A percentile compares a stretch with the other conserved stretches of the same genome.
phyloP scores from a whole-genome alignment of 2,113 vertebrate species.

The Actenoides lindsayi region DNA sequence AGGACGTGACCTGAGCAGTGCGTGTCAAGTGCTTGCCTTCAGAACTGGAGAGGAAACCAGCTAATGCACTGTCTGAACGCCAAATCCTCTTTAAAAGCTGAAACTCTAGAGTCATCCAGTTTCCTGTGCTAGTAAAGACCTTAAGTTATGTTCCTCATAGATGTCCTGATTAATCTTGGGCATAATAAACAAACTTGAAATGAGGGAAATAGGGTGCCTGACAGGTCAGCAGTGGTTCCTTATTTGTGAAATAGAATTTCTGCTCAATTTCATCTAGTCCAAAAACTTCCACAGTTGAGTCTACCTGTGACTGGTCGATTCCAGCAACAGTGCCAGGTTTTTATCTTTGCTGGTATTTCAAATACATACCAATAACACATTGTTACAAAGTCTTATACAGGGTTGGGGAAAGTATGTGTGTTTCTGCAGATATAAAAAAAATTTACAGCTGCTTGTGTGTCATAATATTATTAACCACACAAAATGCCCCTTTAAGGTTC shows the following conservation, averaged over 20 bases:
- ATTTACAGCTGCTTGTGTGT: background rate
- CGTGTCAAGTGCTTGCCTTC: background rate
- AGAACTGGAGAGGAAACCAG: background rate
- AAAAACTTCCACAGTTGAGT: background rate
- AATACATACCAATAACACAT: background rate
- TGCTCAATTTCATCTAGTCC: background rate
- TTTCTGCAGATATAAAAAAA: background rate
- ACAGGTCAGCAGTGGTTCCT: background rate
- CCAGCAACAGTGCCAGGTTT: background rate
- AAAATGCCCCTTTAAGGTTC: background rate
- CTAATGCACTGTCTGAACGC: background rate
- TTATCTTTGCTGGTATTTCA: background rate
- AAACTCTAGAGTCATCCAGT: background rate
- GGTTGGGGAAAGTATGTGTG: background rate
- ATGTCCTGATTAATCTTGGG: background rate
- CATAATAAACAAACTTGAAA: background rate
- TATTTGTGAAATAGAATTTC: background rate
- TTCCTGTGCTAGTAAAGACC: background rate
- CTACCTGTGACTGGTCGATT: background rate
- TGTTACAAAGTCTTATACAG: background rate
- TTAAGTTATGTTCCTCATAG: background rate
- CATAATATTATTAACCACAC: background rate
- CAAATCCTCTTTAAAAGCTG: background rate
- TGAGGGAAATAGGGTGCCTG: background rate
- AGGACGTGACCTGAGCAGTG: background rate